Conservation (phyloP, 2,113 vertebrate genomes). For the Meles meles region DNA sequence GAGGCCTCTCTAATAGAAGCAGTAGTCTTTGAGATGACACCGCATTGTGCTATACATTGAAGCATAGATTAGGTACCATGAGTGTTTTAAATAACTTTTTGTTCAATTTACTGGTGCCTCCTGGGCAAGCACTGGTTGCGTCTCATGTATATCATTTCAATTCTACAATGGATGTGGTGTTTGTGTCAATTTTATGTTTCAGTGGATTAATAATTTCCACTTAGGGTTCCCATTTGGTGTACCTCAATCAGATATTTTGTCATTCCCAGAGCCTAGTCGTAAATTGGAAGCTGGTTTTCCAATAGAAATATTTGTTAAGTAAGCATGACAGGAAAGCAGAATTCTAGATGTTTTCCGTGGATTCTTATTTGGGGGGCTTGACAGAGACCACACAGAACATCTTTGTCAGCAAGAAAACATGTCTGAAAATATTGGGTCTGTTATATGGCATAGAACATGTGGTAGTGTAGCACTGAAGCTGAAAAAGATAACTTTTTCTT, state of each 20-base stretch:
- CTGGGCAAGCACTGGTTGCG: background rate
- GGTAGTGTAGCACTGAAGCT: background rate
- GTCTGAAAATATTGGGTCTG: background rate
- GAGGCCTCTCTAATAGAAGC: background rate
- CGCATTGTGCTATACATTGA: background rate
- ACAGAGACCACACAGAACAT: background rate
- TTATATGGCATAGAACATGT: background rate
- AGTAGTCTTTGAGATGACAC: background rate
- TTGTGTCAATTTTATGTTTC: background rate
- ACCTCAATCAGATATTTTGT: background rate
- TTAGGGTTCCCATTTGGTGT: background rate
- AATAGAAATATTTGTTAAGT: background rate
- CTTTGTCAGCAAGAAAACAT: background rate
- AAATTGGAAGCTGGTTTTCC: background rate
- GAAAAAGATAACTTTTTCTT: background rate
- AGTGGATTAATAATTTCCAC: background rate
- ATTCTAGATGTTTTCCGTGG: background rate
- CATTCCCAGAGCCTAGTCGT: background rate
- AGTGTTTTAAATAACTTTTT: background rate
- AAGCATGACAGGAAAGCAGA: background rate
- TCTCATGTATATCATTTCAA: background rate
- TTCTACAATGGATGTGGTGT: background rate
- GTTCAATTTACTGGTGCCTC: background rate
- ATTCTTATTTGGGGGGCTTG: background rate
- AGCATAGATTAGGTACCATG: background rate